Conservation (phyloP, 2,888 invertebrate genomes). For the Leptopterna dolabrata region DNA sequence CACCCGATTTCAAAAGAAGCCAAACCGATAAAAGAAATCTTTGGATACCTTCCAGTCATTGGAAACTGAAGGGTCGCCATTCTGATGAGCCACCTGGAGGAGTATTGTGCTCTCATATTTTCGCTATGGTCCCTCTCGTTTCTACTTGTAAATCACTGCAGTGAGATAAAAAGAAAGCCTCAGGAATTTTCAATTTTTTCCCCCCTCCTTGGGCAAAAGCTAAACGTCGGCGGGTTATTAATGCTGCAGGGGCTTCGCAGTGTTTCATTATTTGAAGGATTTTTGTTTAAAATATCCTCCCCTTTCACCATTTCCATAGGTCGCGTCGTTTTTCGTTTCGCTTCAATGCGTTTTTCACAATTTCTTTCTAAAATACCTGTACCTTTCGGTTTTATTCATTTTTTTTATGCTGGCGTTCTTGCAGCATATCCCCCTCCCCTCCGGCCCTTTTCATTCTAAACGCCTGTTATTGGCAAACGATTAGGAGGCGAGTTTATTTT, state of each 20-base stretch:
- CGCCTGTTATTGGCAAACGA: too few species aligned
- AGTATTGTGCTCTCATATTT: neutral
- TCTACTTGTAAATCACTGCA: neutral
- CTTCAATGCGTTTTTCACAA: too few species aligned
- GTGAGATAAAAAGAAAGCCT: neutral
- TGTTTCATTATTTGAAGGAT: neutral
- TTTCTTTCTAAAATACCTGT: too few species aligned
- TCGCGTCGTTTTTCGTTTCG: neutral
- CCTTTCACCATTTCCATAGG: neutral
- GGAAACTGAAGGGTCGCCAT: neutral
- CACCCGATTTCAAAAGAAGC: neutral
- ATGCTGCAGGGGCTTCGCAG: neutral
- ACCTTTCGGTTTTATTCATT: too few species aligned
- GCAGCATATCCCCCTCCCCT: too few species aligned
- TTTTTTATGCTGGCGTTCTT: too few species aligned
- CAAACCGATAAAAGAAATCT: neutral
- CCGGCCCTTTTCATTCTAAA: too few species aligned
- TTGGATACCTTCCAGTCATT: neutral
- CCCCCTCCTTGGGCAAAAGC: neutral
- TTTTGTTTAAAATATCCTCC: neutral
- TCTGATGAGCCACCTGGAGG: neutral
- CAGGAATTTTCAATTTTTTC: neutral
- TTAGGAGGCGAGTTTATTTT: too few species aligned
- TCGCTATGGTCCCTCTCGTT: neutral
- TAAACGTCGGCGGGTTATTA: too few species aligned